Conservation (phyloP, 2,113 vertebrate species). For the Azemiops feae region DNA sequence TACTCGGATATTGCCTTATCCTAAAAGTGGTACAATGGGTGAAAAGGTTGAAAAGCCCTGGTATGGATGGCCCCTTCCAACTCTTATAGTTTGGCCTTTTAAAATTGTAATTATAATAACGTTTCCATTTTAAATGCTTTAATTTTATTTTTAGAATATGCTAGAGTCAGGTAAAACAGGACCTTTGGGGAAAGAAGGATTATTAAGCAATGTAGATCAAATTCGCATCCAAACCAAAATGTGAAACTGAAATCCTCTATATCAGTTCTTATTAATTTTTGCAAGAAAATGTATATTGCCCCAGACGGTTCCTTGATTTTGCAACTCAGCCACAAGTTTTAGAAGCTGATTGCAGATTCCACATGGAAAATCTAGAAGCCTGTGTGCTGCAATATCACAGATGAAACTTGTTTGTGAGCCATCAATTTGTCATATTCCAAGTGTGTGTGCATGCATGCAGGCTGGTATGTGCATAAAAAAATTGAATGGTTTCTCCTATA, state of each 20-base stretch:
- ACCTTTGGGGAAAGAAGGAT: not conserved
- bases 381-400: constrained; percentile 15
- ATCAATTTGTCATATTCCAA: not conserved
- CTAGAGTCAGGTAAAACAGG: not conserved
- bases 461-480: not conserved
- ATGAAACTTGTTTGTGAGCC: not conserved
- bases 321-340: not conserved
- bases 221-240: constrained; percentile 39
- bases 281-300: constrained; percentile 44
- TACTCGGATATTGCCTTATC: too few relatives aligned
- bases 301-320: constrained; percentile 54
- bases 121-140: not conserved
- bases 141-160: not conserved
- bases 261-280: constrained; percentile 47
- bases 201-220: constrained; percentile 1
- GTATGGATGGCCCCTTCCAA: not conserved
- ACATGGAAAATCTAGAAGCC: constrained; percentile 37
- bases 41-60: too few relatives aligned
- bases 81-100: not conserved
- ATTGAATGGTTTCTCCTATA: constrained; percentile 1
- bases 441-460: not conserved
- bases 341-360: constrained; percentile 38
- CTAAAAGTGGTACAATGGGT: too few relatives aligned
- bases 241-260: constrained; percentile 41
- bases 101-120: not conserved